Conservation (phyloP, 2,797 vertebrate genomes). For the Thaleichthys pacificus region DNA sequence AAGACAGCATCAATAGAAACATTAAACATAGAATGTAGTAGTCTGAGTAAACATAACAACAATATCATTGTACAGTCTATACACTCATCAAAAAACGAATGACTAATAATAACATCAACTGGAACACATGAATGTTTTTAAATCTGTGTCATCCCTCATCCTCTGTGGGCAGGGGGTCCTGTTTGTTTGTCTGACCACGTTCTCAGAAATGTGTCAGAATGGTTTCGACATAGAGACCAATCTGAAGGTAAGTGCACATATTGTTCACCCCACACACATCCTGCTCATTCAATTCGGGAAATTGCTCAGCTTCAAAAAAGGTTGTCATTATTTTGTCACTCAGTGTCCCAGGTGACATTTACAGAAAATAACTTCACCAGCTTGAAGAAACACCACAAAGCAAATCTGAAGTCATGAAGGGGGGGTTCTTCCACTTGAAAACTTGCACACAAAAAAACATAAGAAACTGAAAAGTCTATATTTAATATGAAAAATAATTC, state of each 20-base stretch:
- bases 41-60: neutral
- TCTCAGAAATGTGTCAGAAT: slow-evolving; percentile 62
- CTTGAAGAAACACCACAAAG: slow-evolving; percentile 49
- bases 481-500: neutral
- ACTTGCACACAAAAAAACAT: neutral
- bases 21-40: neutral
- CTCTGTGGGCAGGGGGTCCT: slow-evolving; percentile 42
- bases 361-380: slow-evolving; percentile 70
- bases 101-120: neutral
- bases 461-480: neutral
- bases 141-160: neutral
- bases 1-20: neutral
- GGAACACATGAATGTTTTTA: neutral
- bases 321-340: slow-evolving; percentile 80
- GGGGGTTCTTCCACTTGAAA: neutral
- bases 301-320: slow-evolving; percentile 72
- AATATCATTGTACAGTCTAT: neutral
- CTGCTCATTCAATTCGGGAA: slow-evolving; percentile 77
- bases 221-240: slow-evolving; percentile 72
- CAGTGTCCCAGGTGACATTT: slow-evolving; percentile 76
- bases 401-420: slow-evolving; percentile 49
- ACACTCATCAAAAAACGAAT: neutral
- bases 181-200: slow-evolving; percentile 70
- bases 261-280: slow-evolving; percentile 70
- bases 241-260: slow-evolving; percentile 66